Evolutionary conservation across 2,797 vertebrate species (phyloP).

Genomic region (Falco naumanni): DNA sequence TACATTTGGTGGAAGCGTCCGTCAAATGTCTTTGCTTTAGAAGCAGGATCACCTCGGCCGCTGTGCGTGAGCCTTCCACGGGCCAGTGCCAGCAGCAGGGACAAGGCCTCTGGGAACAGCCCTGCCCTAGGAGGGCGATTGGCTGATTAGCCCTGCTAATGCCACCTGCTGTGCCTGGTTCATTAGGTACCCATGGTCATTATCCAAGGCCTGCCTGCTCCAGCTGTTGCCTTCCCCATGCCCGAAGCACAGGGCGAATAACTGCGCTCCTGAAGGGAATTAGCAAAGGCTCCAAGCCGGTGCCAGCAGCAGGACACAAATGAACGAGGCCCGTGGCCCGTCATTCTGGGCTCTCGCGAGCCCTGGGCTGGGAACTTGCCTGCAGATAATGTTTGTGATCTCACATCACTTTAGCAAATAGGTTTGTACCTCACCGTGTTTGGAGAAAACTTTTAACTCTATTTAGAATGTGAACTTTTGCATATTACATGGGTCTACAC

Average conservation of each 20-base stretch:
- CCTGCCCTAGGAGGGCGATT: background rate
- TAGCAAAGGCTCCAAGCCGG: accelerated
- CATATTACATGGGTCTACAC: too few relatives aligned
- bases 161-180: background rate
- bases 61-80: accelerated
- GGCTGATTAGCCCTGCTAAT: background rate
- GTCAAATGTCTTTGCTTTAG: background rate
- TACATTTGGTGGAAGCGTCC: background rate
- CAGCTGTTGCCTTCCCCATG: accelerated
- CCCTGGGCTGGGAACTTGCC: too few relatives aligned
- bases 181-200: accelerated
- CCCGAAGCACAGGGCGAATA: background rate
- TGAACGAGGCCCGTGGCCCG: accelerated
- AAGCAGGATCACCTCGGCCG: background rate
- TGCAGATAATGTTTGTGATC: too few relatives aligned
- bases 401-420: too few relatives aligned
- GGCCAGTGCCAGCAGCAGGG: background rate
- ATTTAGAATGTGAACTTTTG: too few relatives aligned
- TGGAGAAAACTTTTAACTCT: too few relatives aligned
- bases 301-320: accelerated
- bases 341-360: background rate
- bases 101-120: background rate
- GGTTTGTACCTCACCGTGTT: too few relatives aligned
- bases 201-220: background rate
- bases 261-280: background rate